These are phyloP conservation scores for Drosophila ochracea DNA, from an alignment of 2,888 invertebrate genomes.

Conservation along the genomic window DNA sequence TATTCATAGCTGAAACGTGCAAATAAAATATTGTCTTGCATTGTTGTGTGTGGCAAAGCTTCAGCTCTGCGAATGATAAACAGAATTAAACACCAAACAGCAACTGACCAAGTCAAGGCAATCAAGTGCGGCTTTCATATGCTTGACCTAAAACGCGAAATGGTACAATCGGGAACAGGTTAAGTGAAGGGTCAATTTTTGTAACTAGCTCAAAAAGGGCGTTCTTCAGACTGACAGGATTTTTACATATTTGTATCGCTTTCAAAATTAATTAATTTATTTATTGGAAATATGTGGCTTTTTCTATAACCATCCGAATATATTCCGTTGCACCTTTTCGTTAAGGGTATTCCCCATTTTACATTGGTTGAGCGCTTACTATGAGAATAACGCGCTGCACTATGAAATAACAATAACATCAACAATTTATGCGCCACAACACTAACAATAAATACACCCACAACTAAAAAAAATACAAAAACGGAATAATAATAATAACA, in stretches of 20 bases:
- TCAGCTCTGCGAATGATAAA: slow-evolving; percentile 44
- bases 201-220: neutral
- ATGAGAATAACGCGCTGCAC: slow-evolving; percentile 5
- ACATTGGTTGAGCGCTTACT: neutral
- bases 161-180: neutral
- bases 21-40: slow-evolving; percentile 66
- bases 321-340: neutral
- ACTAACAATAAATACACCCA: slow-evolving; percentile 31
- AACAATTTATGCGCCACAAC: slow-evolving; percentile 31
- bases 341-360: slow-evolving; percentile 21
- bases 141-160: slow-evolving; percentile 1
- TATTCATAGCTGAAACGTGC: slow-evolving; percentile 65
- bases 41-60: slow-evolving; percentile 15
- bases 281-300: neutral
- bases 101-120: slow-evolving; percentile 55
- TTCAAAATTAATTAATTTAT: neutral
- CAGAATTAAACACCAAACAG: slow-evolving; percentile 57
- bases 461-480: slow-evolving; percentile 1
- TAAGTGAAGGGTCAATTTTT: neutral
- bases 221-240: neutral
- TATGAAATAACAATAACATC: slow-evolving; percentile 1
- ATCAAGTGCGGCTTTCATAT: slow-evolving; percentile 26
- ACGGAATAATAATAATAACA: slow-evolving; percentile 5
- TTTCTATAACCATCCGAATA: neutral
- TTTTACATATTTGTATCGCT: neutral